Evolutionary conservation across 2,113 vertebrate genomes (phyloP), one percentile per base, ranked within the genome.

Genomic region (Callipepla californica): DNA sequence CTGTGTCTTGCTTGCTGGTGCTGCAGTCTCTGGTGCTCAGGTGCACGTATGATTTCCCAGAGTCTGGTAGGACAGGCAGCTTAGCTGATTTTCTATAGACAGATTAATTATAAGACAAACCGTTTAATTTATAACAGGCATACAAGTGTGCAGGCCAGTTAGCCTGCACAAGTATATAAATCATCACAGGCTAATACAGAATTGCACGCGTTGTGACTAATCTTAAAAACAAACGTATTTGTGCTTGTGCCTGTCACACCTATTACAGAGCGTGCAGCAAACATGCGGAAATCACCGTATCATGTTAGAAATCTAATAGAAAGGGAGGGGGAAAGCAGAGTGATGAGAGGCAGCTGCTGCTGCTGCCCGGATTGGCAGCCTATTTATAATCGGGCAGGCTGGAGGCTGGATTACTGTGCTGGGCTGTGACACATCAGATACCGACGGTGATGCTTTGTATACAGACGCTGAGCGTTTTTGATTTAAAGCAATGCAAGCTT

Each of bases 331-430:
- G 89, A 87, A 93, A 85, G 77, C 87, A 94, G 85, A 96, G 85
- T 73, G 95, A 93, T 94, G 94, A 84, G 91, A 97, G 94, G 85
- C 96, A 97, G 97, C 97, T 96, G 96, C 93, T 92, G 59, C 72
- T 90, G 81, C 97, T 93, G 84, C 91, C 80, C 2, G 7, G 91
- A 96, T 97, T 97, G 98, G 96, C 95, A 97, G 94, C 97, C 96
- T 97, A 75, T 98, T 97, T 97, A 97, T 98, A 98, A 97, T 97
- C 25, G 1, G 81, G 89, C 86, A 96, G 93, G 61, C 94, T 96
- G 66, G 34, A 66, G 77, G 91, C 90, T 93, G 77, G 91, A 93
- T 97, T 76, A 65, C 94, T 79, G 59, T 38, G 85, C 95, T 93
- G 62, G 87, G 89, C 87, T 96, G 48, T 78, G 80, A 86, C 92